Base-by-base conservation (phyloP, 2,797 vertebrate genomes). In the Scolopax rusticola region DNA sequence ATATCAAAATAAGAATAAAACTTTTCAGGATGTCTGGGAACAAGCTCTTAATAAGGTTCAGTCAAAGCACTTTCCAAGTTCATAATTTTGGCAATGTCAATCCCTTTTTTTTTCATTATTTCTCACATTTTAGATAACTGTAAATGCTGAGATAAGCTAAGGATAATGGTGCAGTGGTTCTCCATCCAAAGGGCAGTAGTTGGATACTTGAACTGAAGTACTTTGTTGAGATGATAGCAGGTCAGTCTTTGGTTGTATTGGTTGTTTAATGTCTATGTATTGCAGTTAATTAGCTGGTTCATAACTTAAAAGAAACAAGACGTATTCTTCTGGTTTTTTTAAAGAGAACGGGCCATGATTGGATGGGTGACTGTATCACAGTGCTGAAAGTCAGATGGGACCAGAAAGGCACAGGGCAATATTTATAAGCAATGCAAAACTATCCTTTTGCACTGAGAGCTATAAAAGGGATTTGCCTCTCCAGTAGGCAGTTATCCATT, bases 41-140 rank as follows among this genome's bases (percentile, higher is more conserved):
- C 9, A 84, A 41, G 11, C 4, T 70, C 12, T 73, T 54, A 40
- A 54, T 71, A 51, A 73, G 6, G 5, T 83, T 94, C 40, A 78
- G 12, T 56, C 16, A 59, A 20, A 76, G 3, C 12, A 19, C 20
- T 92, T 92, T 87, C 65, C 24, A 59, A 76, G n/a, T 71, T 40
- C 13, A 56, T 54, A 0, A 51, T 84, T 96, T 92, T 57, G 81
- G 8, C 27, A 76, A 19, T 33, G 67, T 73, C 30, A n/a, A 2
- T 82, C 45, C 6, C 4, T 82, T 82, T 67, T 69, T 10, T 69
- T 87, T 81, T 50, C 53, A 50, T 84, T 92, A 84, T 81, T 84
- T 87, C 48, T 69, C n/a, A 67, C n/a, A 59, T 74, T 87, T 84
- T 87, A 61, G 15, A 60, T 84, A 90, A 93, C 90, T 65, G 19